Conservation (phyloP, 2,113 vertebrate species). For the Vulpes vulpes region DNA sequence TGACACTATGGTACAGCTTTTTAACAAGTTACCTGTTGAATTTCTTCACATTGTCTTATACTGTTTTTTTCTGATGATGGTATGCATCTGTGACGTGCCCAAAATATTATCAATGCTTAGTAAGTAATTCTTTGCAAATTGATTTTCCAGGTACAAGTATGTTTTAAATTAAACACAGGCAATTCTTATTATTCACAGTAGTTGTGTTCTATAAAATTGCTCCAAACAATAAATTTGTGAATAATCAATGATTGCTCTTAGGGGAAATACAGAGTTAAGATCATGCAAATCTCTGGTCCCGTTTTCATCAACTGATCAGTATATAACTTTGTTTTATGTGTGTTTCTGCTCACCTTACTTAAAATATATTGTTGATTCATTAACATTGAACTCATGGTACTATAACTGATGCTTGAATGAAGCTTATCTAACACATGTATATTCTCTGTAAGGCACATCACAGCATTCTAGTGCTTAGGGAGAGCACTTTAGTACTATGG, state of each 20-base stretch:
- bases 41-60: not conserved
- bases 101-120: not conserved
- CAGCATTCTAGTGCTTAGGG: not conserved
- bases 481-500: not conserved
- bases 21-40: not conserved
- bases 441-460: not conserved
- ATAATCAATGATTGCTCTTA: not conserved
- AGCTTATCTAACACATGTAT: not conserved
- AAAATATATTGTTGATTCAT: not conserved
- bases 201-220: not conserved
- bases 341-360: not conserved
- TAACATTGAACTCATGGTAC: not conserved
- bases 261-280: not conserved
- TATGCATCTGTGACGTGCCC: not conserved
- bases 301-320: not conserved
- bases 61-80: not conserved
- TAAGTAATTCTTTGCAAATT: not conserved
- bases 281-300: not conserved
- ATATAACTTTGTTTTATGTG: not conserved
- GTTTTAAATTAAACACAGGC: not conserved
- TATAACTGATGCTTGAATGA: not conserved
- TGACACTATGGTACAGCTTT: not conserved
- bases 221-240: not conserved
- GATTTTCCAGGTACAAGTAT: not conserved
- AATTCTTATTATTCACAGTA: not conserved